Evolutionary conservation across 2,888 invertebrate genomes (phyloP), one percentile per base, ranked within the genome.

Genomic region (Aproaerema taeniolella): DNA sequence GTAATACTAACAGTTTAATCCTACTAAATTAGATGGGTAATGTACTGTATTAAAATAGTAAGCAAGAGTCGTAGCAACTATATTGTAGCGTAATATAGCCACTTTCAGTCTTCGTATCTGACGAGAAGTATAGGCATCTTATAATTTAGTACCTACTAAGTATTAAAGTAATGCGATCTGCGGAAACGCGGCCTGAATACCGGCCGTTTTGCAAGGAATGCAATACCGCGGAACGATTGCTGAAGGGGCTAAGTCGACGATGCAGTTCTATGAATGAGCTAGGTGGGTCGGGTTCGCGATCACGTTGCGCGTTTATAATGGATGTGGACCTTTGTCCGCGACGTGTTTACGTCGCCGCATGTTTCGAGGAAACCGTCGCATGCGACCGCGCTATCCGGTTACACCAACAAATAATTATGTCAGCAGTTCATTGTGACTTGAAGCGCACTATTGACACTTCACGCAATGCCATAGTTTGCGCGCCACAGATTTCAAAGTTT

Each of bases 331-430:
- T 58, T 58, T 55, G 61, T 45, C 52, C 58, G 64, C 58, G 52
- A 67, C 61, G 58, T 63, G 60, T 75, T 72, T 64, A 67, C 69
- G 61, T 55, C 49, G 61, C 57, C 64, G 67, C 61, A 62, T 58
- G 64, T 63, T 80, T 78, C 76, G 68, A 60, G 70, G 80, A 80
- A 82, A 70, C 59, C 52, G 56, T 52, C 44, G 52, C 49, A 44
- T 57, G 58, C 60, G 61, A 60, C 56, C 54, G 57, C 56, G 58
- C 64, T 70, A 77, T 79, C 73, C 68, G 67, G 72, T 80, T 79
- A 70, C 76, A 63, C 66, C 61, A 64, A 68, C 67, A 68, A 74
- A 76, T 79, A 79, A 81, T 77, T 77, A 76, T 79, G 80, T 79
- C 79, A 81, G 71, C 74, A 55, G 73, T 70, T 69, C 69, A 67